These are phyloP conservation scores for Mythimna lalbum DNA, from an alignment of 2,888 invertebrate genomes.

Conservation along the genomic window DNA sequence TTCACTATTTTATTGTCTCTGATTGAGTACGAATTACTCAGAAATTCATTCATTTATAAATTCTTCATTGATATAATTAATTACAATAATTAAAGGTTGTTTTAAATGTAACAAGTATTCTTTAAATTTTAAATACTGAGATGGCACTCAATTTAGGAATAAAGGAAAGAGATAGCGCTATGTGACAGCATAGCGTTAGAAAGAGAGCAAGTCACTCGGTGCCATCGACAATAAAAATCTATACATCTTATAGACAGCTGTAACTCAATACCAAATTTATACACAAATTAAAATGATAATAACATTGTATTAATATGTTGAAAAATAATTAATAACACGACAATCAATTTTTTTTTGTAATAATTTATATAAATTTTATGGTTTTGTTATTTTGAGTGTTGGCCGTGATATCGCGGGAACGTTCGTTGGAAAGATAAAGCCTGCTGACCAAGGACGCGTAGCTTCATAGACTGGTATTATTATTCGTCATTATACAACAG, in stretches of 20 bases:
- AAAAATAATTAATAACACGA: constrained; percentile 27
- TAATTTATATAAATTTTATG: constrained; percentile 36
- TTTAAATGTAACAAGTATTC: constrained; percentile 13
- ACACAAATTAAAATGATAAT: constrained; percentile 39
- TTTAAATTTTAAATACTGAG: constrained; percentile 3
- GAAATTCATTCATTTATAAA: constrained; percentile 2
- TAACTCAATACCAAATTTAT: constrained; percentile 40
- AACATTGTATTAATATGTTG: constrained; percentile 20
- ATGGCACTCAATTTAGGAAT: neutral
- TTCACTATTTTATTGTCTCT: constrained; percentile 16
- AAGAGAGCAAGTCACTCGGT: neutral
- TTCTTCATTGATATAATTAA: neutral
- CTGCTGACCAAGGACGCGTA: too few species aligned
- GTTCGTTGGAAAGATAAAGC: constrained; percentile 4
- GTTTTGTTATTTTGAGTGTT: constrained; percentile 26
- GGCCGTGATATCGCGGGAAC: constrained; percentile 22
- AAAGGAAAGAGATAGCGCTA: constrained; percentile 1
- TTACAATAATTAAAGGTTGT: constrained; percentile 18
- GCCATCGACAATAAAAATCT: constrained; percentile 11
- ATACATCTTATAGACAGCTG: constrained; percentile 36
- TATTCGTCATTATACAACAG: too few species aligned
- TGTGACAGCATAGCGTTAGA: neutral
- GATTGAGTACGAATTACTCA: constrained; percentile 17
- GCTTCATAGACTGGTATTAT: too few species aligned
- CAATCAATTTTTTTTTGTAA: constrained; percentile 13